A percentile compares a stretch with the other conserved stretches of the same genome.
phyloP scores from a whole-genome alignment of 2,888 invertebrate genomes.

The Tipula vernalis region DNA sequence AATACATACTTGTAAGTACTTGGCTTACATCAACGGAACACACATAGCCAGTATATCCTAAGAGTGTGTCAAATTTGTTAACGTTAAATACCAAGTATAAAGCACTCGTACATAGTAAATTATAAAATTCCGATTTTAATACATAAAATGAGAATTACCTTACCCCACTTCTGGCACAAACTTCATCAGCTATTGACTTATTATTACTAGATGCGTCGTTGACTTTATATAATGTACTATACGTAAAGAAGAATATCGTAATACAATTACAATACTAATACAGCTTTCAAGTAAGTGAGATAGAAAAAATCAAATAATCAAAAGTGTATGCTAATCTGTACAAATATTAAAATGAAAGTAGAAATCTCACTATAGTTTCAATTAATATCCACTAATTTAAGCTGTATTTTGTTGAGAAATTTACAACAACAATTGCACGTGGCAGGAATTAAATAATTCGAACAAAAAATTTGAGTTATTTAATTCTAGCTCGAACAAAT shows the following conservation, averaged over 20 bases:
- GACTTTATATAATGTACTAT: background rate
- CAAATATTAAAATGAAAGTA: background rate
- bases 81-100: too few relatives aligned
- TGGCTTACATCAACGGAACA: too few relatives aligned
- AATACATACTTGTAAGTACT: too few relatives aligned
- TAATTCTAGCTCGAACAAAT: too few relatives aligned
- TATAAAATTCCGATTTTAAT: background rate
- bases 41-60: background rate
- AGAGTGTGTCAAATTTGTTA: background rate
- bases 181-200: background rate
- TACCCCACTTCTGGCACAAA: background rate
- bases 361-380: background rate
- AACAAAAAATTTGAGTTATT: too few relatives aligned
- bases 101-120: background rate
- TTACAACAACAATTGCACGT: too few relatives aligned
- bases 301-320: background rate
- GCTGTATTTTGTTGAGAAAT: too few relatives aligned
- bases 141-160: background rate
- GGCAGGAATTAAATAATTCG: too few relatives aligned
- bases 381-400: background rate
- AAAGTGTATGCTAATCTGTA: background rate
- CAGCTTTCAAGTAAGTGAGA: background rate
- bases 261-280: background rate
- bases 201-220: background rate
- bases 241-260: background rate